These are phyloP conservation scores for Oreochromis aureus DNA, from an alignment of 2,113 vertebrate genomes.

Conservation along the genomic window DNA sequence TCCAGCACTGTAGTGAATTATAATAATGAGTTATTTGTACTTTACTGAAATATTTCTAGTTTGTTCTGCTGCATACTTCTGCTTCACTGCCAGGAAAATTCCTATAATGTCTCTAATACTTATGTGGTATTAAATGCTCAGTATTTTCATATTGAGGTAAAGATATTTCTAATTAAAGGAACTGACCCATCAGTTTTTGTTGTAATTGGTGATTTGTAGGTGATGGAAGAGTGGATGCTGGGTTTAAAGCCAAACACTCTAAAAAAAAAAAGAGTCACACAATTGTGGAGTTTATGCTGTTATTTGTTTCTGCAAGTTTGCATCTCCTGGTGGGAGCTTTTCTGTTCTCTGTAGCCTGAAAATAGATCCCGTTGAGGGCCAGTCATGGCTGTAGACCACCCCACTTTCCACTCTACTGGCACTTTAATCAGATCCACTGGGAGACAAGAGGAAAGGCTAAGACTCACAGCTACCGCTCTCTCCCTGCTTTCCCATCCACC, in stretches of 20 bases:
- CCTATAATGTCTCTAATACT: not conserved
- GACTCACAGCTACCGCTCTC: constrained; percentile 34
- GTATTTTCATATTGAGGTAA: not conserved
- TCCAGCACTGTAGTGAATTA: not conserved
- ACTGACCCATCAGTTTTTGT: not conserved
- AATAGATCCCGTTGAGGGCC: constrained; percentile 35
- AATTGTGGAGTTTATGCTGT: not conserved
- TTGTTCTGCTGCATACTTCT: not conserved
- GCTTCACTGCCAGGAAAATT: not conserved
- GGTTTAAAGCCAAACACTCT: not conserved
- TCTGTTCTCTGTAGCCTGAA: constrained; percentile 29
- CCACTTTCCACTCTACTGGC: constrained; percentile 53
- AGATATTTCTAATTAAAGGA: not conserved
- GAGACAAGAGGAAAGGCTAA: constrained; percentile 20
- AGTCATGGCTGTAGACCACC: constrained; percentile 39
- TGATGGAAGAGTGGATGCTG: not conserved
- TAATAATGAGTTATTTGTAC: not conserved
- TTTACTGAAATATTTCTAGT: not conserved
- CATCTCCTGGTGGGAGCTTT: not conserved
- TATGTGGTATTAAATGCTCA: not conserved
- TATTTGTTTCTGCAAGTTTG: not conserved
- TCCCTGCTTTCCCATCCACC: not conserved
- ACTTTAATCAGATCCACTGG: constrained; percentile 63
- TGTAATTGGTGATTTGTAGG: not conserved
- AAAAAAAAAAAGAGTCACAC: not conserved